phyloP scores from a whole-genome alignment of 1,140 invertebrate genomes.

The Diorhabda carinulata region DNA sequence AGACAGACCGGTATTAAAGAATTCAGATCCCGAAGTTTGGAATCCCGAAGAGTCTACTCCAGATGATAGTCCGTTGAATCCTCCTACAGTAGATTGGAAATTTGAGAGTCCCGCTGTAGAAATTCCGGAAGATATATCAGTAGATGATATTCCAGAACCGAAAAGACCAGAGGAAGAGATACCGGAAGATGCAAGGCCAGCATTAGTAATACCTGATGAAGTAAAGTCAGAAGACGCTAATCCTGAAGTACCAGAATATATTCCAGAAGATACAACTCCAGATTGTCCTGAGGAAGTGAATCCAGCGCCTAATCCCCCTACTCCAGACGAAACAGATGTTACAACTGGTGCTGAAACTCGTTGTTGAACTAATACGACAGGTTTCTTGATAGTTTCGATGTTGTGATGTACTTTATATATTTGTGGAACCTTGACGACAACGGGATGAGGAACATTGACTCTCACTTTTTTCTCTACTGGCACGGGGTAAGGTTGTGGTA shows the following conservation, averaged over 20 bases:
- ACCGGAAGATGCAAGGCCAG: too few relatives aligned
- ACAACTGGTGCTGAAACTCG: background rate
- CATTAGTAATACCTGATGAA: too few relatives aligned
- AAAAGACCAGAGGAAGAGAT: too few relatives aligned
- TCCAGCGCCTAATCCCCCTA: background rate
- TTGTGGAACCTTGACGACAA: conserved; percentile 32
- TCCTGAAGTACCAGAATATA: background rate
- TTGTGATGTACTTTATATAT: conserved; percentile 9
- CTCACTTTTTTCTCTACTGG: conserved; percentile 34
- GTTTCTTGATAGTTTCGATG: background rate
- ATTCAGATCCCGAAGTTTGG: background rate
- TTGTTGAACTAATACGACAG: background rate
- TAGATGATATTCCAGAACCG: too few relatives aligned
- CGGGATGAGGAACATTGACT: conserved; percentile 33
- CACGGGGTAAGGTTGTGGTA: conserved; percentile 41
- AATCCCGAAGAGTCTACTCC: background rate
- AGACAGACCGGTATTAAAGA: too few relatives aligned
- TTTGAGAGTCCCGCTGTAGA: too few relatives aligned
- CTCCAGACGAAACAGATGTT: background rate
- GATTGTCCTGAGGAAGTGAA: background rate
- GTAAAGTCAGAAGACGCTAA: too few relatives aligned
- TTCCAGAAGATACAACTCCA: background rate
- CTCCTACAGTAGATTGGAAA: background rate
- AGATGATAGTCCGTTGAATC: conserved; percentile 4
- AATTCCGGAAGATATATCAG: too few relatives aligned